Conservation (phyloP, 1,140 invertebrate species). For the Bombus consobrinus region DNA sequence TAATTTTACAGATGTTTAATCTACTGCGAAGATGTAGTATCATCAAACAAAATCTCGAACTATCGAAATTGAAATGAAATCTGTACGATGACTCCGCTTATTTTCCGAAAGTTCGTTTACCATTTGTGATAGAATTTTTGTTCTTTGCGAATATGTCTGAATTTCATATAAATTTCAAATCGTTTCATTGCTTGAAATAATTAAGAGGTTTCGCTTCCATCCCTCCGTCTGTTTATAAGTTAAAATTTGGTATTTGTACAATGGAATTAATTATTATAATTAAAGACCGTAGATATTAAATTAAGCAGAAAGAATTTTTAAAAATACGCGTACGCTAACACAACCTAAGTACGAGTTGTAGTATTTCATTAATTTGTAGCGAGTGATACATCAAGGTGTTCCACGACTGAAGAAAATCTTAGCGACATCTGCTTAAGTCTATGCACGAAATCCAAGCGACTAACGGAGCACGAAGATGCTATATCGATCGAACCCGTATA, state of each 20-base stretch:
- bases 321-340: too few species aligned
- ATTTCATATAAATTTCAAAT: background rate
- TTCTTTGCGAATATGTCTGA: background rate
- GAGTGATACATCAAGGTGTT: background rate
- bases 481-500: background rate
- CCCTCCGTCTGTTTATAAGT: background rate
- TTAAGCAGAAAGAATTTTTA: background rate
- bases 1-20: background rate
- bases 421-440: background rate
- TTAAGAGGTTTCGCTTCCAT: background rate
- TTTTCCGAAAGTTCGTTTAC: background rate
- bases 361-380: background rate
- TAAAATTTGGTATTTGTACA: background rate
- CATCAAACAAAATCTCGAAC: background rate
- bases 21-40: background rate
- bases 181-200: background rate
- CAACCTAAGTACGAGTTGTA: too few species aligned
- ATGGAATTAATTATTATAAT: background rate
- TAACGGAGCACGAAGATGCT: background rate
- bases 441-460: background rate
- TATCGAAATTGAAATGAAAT: background rate
- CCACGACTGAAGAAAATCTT: background rate
- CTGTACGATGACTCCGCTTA: background rate
- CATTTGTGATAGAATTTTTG: background rate
- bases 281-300: background rate